Evolutionary conservation across 2,888 invertebrate genomes (phyloP).

Genomic region (Trachelus iudaicus): DNA sequence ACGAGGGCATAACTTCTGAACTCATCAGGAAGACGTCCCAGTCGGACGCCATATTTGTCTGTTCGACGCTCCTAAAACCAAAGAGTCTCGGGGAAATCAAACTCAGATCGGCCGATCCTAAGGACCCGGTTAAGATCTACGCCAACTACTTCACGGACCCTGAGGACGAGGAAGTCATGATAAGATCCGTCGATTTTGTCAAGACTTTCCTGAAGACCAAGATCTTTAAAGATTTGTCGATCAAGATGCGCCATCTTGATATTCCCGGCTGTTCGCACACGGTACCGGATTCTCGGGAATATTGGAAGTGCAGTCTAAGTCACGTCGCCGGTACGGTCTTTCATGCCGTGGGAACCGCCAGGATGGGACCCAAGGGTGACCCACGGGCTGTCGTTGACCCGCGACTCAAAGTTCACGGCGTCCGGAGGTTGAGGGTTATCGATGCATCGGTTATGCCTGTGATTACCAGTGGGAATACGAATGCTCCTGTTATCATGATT

Average conservation of each 20-base stretch:
- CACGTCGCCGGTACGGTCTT: constrained; percentile 71
- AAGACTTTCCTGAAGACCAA: constrained; percentile 43
- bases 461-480: constrained; percentile 73
- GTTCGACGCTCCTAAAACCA: constrained; percentile 65
- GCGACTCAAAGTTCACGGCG: constrained; percentile 69
- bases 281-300: constrained; percentile 52
- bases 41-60: constrained; percentile 38
- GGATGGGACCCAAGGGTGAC: constrained; percentile 71
- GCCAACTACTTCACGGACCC: constrained; percentile 68
- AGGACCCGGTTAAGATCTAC: constrained; percentile 67
- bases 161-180: constrained; percentile 61
- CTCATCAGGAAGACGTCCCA: constrained; percentile 43
- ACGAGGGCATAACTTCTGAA: constrained; percentile 38
- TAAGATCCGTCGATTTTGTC: constrained; percentile 53
- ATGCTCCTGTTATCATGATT: constrained; percentile 74
- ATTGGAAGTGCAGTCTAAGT: constrained; percentile 67
- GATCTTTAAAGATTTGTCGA: constrained; percentile 36
- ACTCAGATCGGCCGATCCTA: constrained; percentile 68
- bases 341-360: constrained; percentile 73
- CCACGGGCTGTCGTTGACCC: constrained; percentile 69
- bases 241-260: constrained; percentile 32
- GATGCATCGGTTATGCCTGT: constrained; percentile 77
- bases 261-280: constrained; percentile 48
- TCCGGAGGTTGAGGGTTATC: constrained; percentile 70
- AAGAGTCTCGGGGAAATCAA: constrained; percentile 63